A percentile compares a stretch with the other conserved stretches of the same genome.
phyloP scores from a whole-genome alignment of 2,888 invertebrate genomes.

The Cephus sareptanus region DNA sequence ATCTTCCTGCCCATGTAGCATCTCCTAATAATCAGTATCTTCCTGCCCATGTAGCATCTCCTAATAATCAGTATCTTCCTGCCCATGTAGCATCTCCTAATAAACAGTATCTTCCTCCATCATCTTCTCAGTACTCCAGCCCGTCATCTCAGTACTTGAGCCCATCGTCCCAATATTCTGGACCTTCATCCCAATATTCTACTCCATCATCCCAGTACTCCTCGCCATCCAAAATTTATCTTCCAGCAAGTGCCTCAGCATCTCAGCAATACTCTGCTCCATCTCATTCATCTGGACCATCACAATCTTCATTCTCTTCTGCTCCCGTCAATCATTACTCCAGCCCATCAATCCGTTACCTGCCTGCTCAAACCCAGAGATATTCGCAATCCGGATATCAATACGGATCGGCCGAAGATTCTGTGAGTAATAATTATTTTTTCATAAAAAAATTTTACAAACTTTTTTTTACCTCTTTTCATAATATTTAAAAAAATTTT shows the following conservation, averaged over 20 bases:
- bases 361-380: background rate
- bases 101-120: conserved; percentile 32
- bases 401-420: conserved; percentile 12
- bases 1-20: conserved; percentile 62
- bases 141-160: too few species aligned
- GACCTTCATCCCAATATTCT: too few species aligned
- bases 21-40: conserved; percentile 32
- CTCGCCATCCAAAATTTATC: background rate
- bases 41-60: conserved; percentile 42
- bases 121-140: too few species aligned
- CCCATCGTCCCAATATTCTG: too few species aligned
- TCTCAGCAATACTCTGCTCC: conserved; percentile 2
- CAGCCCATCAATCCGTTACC: background rate
- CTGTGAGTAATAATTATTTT: conserved; percentile 9
- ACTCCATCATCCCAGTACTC: too few species aligned
- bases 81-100: conserved; percentile 43
- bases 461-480: too few species aligned
- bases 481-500: background rate
- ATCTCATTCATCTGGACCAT: conserved; percentile 9
- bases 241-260: background rate
- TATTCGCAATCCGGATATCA: conserved; percentile 12
- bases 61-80: conserved; percentile 65
- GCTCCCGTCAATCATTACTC: conserved; percentile 12
- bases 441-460: too few species aligned
- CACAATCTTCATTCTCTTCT: background rate